phyloP scores from a whole-genome alignment of 2,797 vertebrate species.

The Neosilurus mollespiculum region DNA sequence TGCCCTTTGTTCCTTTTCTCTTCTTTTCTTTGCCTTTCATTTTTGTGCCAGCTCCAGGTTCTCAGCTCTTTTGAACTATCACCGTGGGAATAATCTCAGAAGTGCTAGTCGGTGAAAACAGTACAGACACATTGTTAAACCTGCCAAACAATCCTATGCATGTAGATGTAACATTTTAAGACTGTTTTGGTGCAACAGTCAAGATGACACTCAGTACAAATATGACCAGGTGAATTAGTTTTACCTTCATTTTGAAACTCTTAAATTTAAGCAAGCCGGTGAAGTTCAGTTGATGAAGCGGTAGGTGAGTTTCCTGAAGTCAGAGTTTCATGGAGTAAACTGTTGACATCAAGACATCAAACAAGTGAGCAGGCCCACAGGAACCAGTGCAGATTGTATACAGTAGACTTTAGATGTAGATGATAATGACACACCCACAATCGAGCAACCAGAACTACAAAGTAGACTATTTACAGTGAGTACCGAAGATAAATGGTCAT shows the following conservation, averaged over 20 bases:
- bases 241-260: slow-evolving; percentile 7
- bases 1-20: slow-evolving; percentile 43
- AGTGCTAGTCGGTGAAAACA: slow-evolving; percentile 43
- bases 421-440: slow-evolving; percentile 41
- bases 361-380: slow-evolving; percentile 45
- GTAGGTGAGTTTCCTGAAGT: slow-evolving; percentile 27
- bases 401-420: slow-evolving; percentile 27
- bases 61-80: slow-evolving; percentile 54
- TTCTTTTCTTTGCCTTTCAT: slow-evolving; percentile 46
- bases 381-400: slow-evolving; percentile 51
- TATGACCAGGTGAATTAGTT: slow-evolving; percentile 3
- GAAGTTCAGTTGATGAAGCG: not conserved
- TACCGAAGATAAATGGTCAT: slow-evolving; percentile 42
- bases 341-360: slow-evolving; percentile 50
- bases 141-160: slow-evolving; percentile 43
- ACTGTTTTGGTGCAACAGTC: slow-evolving; percentile 22
- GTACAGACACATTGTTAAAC: slow-evolving; percentile 52
- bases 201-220: slow-evolving; percentile 17
- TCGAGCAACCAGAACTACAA: slow-evolving; percentile 30
- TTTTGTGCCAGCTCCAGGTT: slow-evolving; percentile 52
- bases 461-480: slow-evolving; percentile 24
- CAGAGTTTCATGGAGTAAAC: slow-evolving; percentile 57
- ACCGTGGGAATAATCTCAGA: slow-evolving; percentile 56
- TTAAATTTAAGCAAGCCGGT: slow-evolving; percentile 3
- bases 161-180: slow-evolving; percentile 13